These are phyloP conservation scores for Diadegma fenestrale DNA, from an alignment of 2,888 invertebrate genomes.

Conservation along the genomic window DNA sequence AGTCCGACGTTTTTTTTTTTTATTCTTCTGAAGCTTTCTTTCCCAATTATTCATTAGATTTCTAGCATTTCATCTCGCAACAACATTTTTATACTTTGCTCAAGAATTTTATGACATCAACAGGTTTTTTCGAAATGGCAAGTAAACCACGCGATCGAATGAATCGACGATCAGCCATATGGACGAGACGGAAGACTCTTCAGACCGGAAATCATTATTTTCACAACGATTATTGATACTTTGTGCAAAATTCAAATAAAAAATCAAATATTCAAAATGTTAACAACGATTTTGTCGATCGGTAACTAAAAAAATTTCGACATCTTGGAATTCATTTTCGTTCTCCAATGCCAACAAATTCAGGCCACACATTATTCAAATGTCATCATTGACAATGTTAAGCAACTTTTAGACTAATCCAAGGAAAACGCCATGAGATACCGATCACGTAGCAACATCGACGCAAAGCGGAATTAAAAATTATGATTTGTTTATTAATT, in stretches of 20 bases:
- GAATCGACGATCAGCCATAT: background rate
- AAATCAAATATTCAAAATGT: background rate
- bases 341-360: background rate
- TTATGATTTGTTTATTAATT: background rate
- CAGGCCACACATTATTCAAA: background rate
- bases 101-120: constrained; percentile 34
- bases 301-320: background rate
- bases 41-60: background rate
- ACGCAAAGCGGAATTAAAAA: background rate
- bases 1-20: background rate
- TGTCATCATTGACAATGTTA: background rate
- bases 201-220: background rate
- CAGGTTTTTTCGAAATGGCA: constrained; percentile 5
- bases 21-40: background rate
- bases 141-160: background rate
- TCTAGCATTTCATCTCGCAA: background rate
- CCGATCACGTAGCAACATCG: no score
- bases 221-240: background rate
- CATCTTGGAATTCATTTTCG: background rate
- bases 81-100: constrained; percentile 17
- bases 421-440: background rate
- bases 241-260: background rate
- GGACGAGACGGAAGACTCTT: background rate
- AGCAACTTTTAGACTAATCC: background rate
- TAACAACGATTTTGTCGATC: background rate